Conservation (phyloP, 2,888 invertebrate genomes). For the Trichogramma dendrolimi region DNA sequence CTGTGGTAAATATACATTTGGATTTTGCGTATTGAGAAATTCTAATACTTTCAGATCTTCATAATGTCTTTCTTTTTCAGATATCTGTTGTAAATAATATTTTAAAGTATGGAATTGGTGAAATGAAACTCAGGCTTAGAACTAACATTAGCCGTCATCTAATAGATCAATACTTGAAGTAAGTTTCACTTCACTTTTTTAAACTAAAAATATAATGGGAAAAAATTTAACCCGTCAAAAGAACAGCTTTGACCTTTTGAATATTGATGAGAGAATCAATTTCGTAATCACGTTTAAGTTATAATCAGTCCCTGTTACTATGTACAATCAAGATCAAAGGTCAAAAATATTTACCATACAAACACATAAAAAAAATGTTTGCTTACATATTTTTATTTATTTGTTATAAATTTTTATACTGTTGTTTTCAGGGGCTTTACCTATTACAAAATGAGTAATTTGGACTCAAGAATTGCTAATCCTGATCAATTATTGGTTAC, state of each 20-base stretch:
- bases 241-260: constrained; percentile 15
- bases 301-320: constrained; percentile 12
- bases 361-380: constrained; percentile 2
- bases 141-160: constrained; percentile 83
- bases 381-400: not conserved
- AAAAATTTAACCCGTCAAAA: constrained; percentile 1
- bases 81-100: constrained; percentile 91
- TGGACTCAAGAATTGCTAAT: constrained; percentile 92
- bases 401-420: not conserved
- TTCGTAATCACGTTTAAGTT: constrained; percentile 17
- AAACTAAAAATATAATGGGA: not conserved
- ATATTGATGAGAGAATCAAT: constrained; percentile 21
- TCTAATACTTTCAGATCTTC: not conserved
- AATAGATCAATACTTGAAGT: constrained; percentile 90
- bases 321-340: constrained; percentile 29
- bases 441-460: constrained; percentile 93
- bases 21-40: not conserved
- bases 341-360: constrained; percentile 12
- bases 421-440: constrained; percentile 73
- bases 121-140: constrained; percentile 84
- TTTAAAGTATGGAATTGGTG: constrained; percentile 90
- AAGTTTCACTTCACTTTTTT: constrained; percentile 49
- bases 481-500: constrained; percentile 93
- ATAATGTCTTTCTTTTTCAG: constrained; percentile 55
- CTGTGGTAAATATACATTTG: constrained; percentile 62